Percentiles rank a stretch among this genome's conserved stretches.
Evolutionary conservation across 2,113 vertebrate genomes (phyloP).

Genomic region (Paralichthys olivaceus): DNA sequence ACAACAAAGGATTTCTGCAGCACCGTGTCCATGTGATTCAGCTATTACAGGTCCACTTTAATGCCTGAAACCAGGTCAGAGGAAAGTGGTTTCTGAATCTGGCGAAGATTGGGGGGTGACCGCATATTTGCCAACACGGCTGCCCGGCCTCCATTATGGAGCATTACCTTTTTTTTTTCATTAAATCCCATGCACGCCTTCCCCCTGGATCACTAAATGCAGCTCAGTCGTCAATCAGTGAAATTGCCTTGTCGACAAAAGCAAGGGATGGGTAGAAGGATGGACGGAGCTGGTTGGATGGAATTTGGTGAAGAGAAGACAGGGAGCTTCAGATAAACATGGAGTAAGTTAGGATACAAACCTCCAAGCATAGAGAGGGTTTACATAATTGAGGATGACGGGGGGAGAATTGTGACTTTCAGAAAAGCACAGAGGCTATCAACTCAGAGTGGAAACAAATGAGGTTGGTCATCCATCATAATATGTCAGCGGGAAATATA

Average conservation of each 20-base stretch:
- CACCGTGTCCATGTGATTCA: slow-evolving; percentile 43
- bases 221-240: slow-evolving; percentile 77
- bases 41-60: slow-evolving; percentile 42
- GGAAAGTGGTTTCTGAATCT: slow-evolving; percentile 46
- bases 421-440: slow-evolving; percentile 33
- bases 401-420: slow-evolving; percentile 17
- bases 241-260: slow-evolving; percentile 76
- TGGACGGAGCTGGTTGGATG: slow-evolving; percentile 36
- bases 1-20: slow-evolving; percentile 54
- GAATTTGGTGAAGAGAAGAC: slow-evolving; percentile 42
- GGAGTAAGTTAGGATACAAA: slow-evolving; percentile 27
- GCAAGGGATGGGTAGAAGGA: slow-evolving; percentile 40
- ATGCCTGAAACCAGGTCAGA: slow-evolving; percentile 67
- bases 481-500: not conserved
- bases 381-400: slow-evolving; percentile 61
- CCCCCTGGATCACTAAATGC: slow-evolving; percentile 60
- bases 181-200: slow-evolving; percentile 56
- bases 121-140: slow-evolving; percentile 45
- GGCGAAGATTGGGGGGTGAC: slow-evolving; percentile 23
- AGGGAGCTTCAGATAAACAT: slow-evolving; percentile 52
- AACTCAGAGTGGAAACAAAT: slow-evolving; percentile 44
- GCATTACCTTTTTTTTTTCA: slow-evolving; percentile 63
- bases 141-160: slow-evolving; percentile 66
- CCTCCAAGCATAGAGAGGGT: slow-evolving; percentile 25
- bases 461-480: slow-evolving; percentile 22